Conservation (phyloP, 1,140 invertebrate genomes). For the Amphibalanus amphitrite region DNA sequence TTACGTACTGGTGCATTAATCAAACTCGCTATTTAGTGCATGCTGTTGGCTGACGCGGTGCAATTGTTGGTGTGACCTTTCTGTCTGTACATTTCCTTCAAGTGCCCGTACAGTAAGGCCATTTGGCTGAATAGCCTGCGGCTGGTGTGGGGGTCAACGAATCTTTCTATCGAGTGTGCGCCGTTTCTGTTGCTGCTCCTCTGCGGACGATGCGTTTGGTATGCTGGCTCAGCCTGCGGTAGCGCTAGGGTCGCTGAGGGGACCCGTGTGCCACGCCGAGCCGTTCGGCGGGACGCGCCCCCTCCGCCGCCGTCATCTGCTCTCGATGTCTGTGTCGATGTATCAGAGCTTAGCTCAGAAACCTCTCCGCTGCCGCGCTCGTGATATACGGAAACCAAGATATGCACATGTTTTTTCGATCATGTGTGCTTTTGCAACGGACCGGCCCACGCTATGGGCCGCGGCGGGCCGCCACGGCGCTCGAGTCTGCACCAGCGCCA, state of each 20-base stretch:
- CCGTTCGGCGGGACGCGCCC: too few species aligned
- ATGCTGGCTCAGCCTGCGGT: too few species aligned
- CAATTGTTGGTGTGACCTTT: background rate
- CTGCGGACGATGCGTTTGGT: too few species aligned
- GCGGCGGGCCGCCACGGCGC: background rate
- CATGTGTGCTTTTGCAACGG: background rate
- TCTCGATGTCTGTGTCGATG: background rate
- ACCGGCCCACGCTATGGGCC: too few species aligned
- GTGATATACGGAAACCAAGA: background rate
- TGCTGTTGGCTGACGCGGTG: background rate
- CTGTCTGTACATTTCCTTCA: background rate
- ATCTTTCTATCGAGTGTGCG: too few species aligned
- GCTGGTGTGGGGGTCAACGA: too few species aligned
- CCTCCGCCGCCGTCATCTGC: too few species aligned
- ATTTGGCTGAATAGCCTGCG: too few species aligned
- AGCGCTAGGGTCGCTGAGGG: too few species aligned
- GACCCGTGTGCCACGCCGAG: too few species aligned
- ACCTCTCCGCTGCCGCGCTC: background rate
- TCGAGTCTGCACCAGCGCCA: background rate
- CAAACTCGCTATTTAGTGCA: background rate
- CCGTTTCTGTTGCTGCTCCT: too few species aligned
- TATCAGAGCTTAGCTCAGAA: background rate
- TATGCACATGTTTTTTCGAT: constrained; percentile 1
- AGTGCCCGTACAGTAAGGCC: too few species aligned
- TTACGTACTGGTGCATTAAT: background rate